Evolutionary conservation across 2,888 invertebrate species (phyloP).

Genomic region (Autographa pulchrina): DNA sequence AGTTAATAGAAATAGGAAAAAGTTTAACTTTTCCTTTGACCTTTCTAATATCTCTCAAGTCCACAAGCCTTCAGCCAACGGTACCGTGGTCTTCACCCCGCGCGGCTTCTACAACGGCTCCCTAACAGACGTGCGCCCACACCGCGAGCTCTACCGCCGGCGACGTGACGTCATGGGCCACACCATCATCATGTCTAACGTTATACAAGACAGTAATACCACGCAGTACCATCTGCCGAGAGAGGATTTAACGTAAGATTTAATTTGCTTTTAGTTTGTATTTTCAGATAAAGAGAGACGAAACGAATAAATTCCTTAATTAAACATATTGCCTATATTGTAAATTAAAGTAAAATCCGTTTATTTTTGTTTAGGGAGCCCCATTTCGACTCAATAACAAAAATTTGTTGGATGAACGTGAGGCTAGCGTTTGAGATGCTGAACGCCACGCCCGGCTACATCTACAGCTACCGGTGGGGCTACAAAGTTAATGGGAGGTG

Average conservation of each 20-base stretch:
- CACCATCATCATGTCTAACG: slow-evolving; percentile 77
- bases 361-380: slow-evolving; percentile 65
- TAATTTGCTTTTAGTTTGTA: background rate
- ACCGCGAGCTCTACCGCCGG: slow-evolving; percentile 72
- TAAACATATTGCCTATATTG: too few species aligned
- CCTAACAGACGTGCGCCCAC: slow-evolving; percentile 66
- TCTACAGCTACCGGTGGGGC: slow-evolving; percentile 78
- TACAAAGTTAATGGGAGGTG: slow-evolving; percentile 76
- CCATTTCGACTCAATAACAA: slow-evolving; percentile 71
- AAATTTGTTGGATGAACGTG: slow-evolving; percentile 74
- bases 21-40: background rate
- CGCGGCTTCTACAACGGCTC: slow-evolving; percentile 73
- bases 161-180: slow-evolving; percentile 76
- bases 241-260: slow-evolving; percentile 76
- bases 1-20: background rate
- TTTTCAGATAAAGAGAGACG: too few species aligned
- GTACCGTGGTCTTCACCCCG: slow-evolving; percentile 59
- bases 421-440: slow-evolving; percentile 75
- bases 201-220: slow-evolving; percentile 78
- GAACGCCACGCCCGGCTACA: slow-evolving; percentile 75
- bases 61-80: slow-evolving; percentile 69
- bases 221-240: slow-evolving; percentile 71
- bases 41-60: slow-evolving; percentile 61
- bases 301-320: too few species aligned
- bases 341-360: too few species aligned